Evolutionary conservation across 2,888 invertebrate species (phyloP).

Genomic region (Chalcosyrphus nemorum): DNA sequence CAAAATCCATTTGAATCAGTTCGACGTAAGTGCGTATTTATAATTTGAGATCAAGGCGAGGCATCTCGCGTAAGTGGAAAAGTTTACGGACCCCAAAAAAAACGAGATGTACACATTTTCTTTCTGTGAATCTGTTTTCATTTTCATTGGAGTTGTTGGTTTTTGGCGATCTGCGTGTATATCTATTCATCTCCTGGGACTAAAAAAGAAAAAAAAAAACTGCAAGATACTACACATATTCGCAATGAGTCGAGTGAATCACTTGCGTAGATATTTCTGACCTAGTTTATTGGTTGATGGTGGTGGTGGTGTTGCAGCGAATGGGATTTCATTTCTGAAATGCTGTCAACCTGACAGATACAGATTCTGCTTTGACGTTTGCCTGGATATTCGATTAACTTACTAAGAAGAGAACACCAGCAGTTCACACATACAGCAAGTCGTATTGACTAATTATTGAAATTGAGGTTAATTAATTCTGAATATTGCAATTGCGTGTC

Average conservation of each 20-base stretch:
- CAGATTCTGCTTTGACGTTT: conserved; percentile 8
- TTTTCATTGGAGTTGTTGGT: conserved; percentile 51
- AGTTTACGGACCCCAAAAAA: conserved; percentile 62
- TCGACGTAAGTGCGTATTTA: conserved; percentile 66
- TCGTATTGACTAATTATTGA: conserved; percentile 30
- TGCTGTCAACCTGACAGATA: conserved; percentile 42
- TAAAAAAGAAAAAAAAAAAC: not conserved
- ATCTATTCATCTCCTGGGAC: not conserved
- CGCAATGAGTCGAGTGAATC: conserved; percentile 33
- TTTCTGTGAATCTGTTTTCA: conserved; percentile 30
- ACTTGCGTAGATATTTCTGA: conserved; percentile 45
- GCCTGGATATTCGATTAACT: not conserved
- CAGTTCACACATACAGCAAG: not conserved
- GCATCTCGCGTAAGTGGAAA: conserved; percentile 59
- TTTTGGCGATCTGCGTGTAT: not conserved
- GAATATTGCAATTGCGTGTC: conserved; percentile 50
- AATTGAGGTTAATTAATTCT: conserved; percentile 62
- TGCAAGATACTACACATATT: conserved; percentile 1
- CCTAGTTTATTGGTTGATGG: conserved; percentile 54
- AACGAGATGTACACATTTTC: conserved; percentile 4
- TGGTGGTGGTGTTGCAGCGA: conserved; percentile 22
- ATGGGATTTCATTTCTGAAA: conserved; percentile 39
- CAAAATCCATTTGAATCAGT: conserved; percentile 34
- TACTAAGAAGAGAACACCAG: conserved; percentile 5
- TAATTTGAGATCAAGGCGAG: conserved; percentile 73